Conservation (phyloP, 1,140 invertebrate genomes). For the Sogatella furcifera region DNA sequence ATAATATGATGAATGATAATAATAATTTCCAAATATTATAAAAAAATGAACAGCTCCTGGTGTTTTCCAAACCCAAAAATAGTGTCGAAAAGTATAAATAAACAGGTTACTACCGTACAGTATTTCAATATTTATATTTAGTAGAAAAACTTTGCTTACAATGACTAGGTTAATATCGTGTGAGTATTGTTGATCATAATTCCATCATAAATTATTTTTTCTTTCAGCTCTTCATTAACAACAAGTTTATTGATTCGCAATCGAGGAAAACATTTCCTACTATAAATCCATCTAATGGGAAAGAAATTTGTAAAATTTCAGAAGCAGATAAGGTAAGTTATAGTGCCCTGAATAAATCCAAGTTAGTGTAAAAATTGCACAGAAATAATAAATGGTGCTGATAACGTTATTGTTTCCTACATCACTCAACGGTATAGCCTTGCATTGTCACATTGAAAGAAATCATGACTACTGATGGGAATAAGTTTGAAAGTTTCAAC, state of each 20-base stretch:
- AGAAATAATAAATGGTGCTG: not conserved
- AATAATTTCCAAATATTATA: too few species aligned
- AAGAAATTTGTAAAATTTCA: constrained; percentile 64
- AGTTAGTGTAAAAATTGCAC: not conserved
- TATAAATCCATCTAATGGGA: constrained; percentile 69
- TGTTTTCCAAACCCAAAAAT: too few species aligned
- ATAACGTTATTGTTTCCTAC: not conserved
- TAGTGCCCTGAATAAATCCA: not conserved
- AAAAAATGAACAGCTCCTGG: too few species aligned
- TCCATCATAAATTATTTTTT: constrained; percentile 20
- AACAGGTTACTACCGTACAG: too few species aligned
- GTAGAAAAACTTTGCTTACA: too few species aligned
- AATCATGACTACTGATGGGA: not conserved
- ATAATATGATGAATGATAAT: too few species aligned
- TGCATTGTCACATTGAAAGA: not conserved
- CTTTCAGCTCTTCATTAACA: constrained; percentile 84
- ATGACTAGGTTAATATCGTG: too few species aligned
- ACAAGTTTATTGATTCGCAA: constrained; percentile 74
- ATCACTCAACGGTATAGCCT: not conserved
- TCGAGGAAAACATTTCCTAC: constrained; percentile 59
- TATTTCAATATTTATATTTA: too few species aligned
- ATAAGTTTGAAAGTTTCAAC: not conserved
- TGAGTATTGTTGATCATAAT: too few species aligned
- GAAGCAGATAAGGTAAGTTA: constrained; percentile 61
- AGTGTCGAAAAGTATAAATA: too few species aligned